phyloP scores from a whole-genome alignment of 2,797 vertebrate species.

The Eulemur mongoz region DNA sequence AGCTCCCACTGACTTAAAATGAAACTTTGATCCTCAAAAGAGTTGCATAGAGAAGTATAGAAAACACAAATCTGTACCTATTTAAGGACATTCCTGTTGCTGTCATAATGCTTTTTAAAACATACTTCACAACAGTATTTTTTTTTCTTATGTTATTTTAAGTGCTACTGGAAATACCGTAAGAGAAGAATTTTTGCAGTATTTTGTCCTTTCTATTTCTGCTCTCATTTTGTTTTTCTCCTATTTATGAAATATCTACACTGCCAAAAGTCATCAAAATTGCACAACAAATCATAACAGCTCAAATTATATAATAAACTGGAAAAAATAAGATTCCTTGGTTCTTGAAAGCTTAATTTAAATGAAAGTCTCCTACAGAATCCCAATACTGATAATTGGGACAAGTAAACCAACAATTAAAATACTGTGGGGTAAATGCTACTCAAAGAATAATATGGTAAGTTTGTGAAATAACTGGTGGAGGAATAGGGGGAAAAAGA shows the following conservation, averaged over 20 bases:
- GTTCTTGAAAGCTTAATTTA: background rate
- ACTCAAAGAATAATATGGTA: background rate
- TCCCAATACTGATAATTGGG: background rate
- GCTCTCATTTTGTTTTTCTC: constrained; percentile 54
- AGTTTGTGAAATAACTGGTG: background rate
- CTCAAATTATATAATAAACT: constrained; percentile 42
- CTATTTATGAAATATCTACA: constrained; percentile 69
- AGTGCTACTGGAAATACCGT: constrained; percentile 70
- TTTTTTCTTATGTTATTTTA: constrained; percentile 73
- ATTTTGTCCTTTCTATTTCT: constrained; percentile 70
- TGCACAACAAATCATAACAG: constrained; percentile 42
- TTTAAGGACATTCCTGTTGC: constrained; percentile 60
- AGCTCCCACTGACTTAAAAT: constrained; percentile 66
- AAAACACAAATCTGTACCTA: constrained; percentile 68
- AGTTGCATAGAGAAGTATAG: constrained; percentile 7
- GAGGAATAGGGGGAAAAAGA: background rate
- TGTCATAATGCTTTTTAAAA: constrained; percentile 64
- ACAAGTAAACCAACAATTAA: background rate
- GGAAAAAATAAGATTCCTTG: background rate
- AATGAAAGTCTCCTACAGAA: background rate
- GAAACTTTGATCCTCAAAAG: constrained; percentile 74
- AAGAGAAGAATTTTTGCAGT: constrained; percentile 49
- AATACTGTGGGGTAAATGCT: background rate
- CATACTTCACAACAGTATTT: constrained; percentile 53
- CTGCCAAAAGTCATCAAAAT: constrained; percentile 71